phyloP scores from a whole-genome alignment of 2,113 vertebrate genomes.

The Cinclus mexicanus region DNA sequence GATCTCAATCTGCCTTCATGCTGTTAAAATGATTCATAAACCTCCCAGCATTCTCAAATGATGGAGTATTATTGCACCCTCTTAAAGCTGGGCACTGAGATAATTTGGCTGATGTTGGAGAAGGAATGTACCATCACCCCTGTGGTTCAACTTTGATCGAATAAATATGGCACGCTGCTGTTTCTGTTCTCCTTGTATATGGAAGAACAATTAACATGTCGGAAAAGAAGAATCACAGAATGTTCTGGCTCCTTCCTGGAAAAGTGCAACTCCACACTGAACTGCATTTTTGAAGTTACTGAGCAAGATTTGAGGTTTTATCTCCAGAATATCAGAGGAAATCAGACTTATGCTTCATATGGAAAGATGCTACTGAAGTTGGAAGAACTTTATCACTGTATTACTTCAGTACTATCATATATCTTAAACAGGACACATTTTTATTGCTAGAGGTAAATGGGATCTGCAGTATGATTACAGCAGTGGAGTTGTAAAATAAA shows the following conservation, averaged over 20 bases:
- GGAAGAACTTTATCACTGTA: background rate
- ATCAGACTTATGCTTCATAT: background rate
- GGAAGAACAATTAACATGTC: slow-evolving; percentile 81
- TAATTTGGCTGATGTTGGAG: slow-evolving; percentile 81
- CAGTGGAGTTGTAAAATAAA: background rate
- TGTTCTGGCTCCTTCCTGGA: slow-evolving; percentile 58
- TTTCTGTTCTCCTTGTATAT: slow-evolving; percentile 72
- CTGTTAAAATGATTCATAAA: slow-evolving; percentile 84
- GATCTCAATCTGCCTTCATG: slow-evolving; percentile 80
- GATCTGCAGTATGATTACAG: background rate
- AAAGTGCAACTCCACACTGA: slow-evolving; percentile 67
- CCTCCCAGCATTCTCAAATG: slow-evolving; percentile 76
- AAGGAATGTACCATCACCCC: slow-evolving; percentile 76
- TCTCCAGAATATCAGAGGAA: slow-evolving; percentile 59
- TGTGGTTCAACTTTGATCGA: slow-evolving; percentile 77
- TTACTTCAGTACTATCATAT: background rate
- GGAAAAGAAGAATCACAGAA: slow-evolving; percentile 74
- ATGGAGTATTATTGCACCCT: slow-evolving; percentile 80
- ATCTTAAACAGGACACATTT: background rate
- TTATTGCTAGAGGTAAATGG: background rate
- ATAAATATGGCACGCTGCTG: slow-evolving; percentile 78
- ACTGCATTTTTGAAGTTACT: slow-evolving; percentile 67
- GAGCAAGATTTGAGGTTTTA: slow-evolving; percentile 52
- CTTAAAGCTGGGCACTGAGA: slow-evolving; percentile 82
- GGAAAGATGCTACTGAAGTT: background rate